These are phyloP conservation scores for Hydrochoerus hydrochaeris DNA, from an alignment of 2,113 vertebrate species.

Conservation along the genomic window DNA sequence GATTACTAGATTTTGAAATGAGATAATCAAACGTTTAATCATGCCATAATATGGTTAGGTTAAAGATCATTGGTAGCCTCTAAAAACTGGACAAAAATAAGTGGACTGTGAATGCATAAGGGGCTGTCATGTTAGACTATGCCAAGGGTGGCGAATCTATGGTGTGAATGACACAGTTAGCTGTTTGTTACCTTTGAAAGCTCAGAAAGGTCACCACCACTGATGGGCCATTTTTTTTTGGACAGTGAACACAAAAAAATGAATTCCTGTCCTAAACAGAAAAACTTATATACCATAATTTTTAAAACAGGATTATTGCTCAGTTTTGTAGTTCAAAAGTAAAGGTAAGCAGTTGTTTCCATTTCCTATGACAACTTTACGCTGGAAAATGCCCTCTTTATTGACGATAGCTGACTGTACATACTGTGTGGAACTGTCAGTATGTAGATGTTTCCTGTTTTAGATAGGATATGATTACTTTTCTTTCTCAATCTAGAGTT, in stretches of 20 bases:
- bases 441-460: constrained; percentile 72
- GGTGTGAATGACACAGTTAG: background rate
- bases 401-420: constrained; percentile 78
- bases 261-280: constrained; percentile 79
- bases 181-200: background rate
- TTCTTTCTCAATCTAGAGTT: constrained; percentile 41
- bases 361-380: constrained; percentile 85
- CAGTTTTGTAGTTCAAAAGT: constrained; percentile 78
- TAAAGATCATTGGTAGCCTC: background rate
- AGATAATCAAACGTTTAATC: background rate
- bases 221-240: constrained; percentile 74
- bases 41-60: background rate
- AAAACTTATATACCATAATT: constrained; percentile 60
- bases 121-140: constrained; percentile 42
- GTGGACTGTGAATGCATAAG: constrained; percentile 20
- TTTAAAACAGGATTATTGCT: constrained; percentile 61
- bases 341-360: constrained; percentile 85
- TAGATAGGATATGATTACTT: constrained; percentile 52
- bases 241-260: constrained; percentile 84
- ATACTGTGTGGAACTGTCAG: constrained; percentile 56
- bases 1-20: constrained; percentile 21
- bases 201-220: background rate
- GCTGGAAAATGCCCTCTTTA: constrained; percentile 84
- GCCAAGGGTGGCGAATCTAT: background rate
- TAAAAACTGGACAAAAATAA: constrained; percentile 19